A percentile compares a stretch with the other conserved stretches of the same genome.
Conservation (phyloP, 2,888 invertebrate genomes). For the Xanthia togata region DNA sequence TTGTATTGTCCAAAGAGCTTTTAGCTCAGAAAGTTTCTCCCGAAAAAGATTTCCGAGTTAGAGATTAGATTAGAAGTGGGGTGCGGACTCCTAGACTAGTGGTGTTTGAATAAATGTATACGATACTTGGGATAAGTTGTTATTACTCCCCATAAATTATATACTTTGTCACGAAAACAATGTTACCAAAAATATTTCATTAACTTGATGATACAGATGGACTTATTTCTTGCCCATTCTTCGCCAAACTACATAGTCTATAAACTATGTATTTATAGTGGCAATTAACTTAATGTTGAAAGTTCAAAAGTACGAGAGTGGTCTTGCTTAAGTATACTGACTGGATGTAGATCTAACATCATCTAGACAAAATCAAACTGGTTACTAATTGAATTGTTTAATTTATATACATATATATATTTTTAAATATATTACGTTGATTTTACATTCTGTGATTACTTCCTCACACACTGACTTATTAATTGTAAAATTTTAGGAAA, state of each 20-base stretch:
- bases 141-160: constrained; percentile 20
- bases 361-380: no score
- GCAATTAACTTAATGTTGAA: background rate
- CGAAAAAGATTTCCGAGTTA: constrained; percentile 59
- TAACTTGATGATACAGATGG: constrained; percentile 5
- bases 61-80: constrained; percentile 60
- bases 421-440: no score
- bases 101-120: constrained; percentile 36
- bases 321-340: background rate
- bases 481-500: no score
- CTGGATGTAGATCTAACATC: no score
- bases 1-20: constrained; percentile 63
- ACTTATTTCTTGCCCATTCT: background rate
- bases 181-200: constrained; percentile 27
- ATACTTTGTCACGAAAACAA: constrained; percentile 22
- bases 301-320: background rate
- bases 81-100: constrained; percentile 24
- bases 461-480: no score
- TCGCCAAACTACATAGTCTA: background rate
- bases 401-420: no score
- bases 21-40: constrained; percentile 59
- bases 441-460: no score
- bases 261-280: background rate
- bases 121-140: constrained; percentile 13
- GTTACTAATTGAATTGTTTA: no score